Conservation (phyloP, 2,113 vertebrate genomes). For the Tyto alba region DNA sequence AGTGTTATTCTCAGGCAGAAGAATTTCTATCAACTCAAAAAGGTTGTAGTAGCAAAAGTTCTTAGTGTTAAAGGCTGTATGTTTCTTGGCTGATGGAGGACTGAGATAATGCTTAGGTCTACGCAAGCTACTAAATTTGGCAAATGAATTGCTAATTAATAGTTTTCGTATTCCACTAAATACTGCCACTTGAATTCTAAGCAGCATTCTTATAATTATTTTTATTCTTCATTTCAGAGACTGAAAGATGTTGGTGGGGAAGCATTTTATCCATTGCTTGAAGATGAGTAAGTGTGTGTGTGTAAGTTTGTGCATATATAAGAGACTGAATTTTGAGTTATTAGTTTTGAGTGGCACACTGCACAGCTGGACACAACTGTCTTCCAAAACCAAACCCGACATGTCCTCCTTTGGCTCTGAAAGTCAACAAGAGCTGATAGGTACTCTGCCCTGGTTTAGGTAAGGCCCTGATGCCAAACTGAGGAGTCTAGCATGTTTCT, state of each 20-base stretch:
- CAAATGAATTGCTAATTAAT: neutral
- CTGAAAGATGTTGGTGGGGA: slow-evolving; percentile 95
- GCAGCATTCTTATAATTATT: neutral
- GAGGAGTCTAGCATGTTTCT: neutral
- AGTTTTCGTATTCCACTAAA: neutral
- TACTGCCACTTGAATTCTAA: neutral
- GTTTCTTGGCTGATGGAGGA: neutral
- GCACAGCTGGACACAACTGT: neutral
- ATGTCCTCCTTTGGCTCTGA: neutral
- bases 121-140: neutral
- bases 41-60: neutral
- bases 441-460: neutral
- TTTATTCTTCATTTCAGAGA: slow-evolving; percentile 73
- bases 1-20: neutral
- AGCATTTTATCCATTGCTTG: slow-evolving; percentile 92
- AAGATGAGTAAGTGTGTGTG: slow-evolving; percentile 88
- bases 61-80: neutral
- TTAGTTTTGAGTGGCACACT: neutral
- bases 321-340: neutral
- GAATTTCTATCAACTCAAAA: neutral
- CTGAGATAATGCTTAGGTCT: neutral
- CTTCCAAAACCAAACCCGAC: neutral
- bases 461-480: neutral
- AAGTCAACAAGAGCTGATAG: neutral
- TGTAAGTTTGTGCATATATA: neutral